phyloP scores from a whole-genome alignment of 2,888 invertebrate genomes.

The Tipula vernalis region DNA sequence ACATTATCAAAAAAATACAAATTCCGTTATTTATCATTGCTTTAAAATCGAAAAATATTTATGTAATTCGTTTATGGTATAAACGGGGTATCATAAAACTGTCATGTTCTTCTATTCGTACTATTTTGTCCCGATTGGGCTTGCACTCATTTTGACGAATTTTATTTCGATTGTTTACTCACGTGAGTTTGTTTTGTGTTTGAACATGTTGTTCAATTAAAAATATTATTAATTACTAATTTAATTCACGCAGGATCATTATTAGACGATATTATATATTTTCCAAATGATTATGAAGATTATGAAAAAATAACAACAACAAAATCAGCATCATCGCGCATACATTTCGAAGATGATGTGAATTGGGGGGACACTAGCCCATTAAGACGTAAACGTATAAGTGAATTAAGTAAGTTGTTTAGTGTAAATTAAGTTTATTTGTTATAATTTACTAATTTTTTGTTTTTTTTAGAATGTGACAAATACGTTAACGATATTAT shows the following conservation, averaged over 20 bases:
- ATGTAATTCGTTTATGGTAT: neutral
- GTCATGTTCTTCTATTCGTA: neutral
- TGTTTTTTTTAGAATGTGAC: neutral
- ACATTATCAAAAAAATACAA: neutral
- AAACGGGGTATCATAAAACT: neutral
- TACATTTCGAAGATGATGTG: neutral
- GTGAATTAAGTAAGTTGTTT: neutral
- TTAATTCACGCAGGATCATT: neutral
- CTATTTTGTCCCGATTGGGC: neutral
- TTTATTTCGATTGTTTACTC: neutral
- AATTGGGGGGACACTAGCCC: neutral
- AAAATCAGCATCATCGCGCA: neutral
- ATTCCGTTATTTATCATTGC: neutral
- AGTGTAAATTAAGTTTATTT: neutral
- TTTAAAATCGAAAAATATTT: no score
- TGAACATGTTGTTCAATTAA: neutral
- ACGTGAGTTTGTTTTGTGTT: neutral
- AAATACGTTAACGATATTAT: neutral
- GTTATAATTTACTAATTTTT: no score
- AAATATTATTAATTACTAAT: neutral
- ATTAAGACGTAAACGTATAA: neutral
- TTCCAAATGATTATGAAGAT: neutral
- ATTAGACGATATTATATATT: neutral
- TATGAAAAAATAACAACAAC: neutral
- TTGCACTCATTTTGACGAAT: neutral